Percentiles rank a stretch among this genome's conserved stretches.
Conservation (phyloP, 2,113 vertebrate species). For the Nothoprocta pentlandii region DNA sequence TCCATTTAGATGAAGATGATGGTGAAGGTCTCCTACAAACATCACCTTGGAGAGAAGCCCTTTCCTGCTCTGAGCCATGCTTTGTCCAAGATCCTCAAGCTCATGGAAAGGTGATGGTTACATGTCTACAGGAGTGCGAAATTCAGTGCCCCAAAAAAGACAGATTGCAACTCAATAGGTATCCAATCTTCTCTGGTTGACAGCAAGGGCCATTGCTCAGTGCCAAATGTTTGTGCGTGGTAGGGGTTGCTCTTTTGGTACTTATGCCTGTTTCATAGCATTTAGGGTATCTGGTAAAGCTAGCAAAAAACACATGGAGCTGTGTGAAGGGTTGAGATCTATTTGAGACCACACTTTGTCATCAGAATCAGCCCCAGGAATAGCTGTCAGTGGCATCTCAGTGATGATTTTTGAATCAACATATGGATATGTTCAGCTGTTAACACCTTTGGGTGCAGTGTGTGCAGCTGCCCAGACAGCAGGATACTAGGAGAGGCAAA, state of each 20-base stretch:
- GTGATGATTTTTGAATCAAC: neutral
- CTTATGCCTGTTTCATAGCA: neutral
- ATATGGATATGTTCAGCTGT: fast-evolving
- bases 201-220: neutral
- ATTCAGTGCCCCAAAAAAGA: neutral
- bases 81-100: neutral
- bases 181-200: neutral
- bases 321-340: neutral
- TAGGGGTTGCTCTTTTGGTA: neutral
- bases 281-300: neutral
- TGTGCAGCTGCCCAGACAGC: neutral
- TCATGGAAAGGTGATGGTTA: neutral
- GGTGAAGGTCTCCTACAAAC: neutral
- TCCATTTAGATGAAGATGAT: neutral
- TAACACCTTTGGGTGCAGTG: neutral
- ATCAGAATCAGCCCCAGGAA: neutral
- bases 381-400: neutral
- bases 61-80: neutral
- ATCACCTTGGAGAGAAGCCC: neutral
- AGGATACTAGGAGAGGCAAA: neutral
- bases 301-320: neutral
- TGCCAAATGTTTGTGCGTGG: neutral
- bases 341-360: neutral
- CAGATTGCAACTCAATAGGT: neutral
- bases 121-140: neutral